These are phyloP conservation scores for Cephus rjabovi DNA, from an alignment of 2,888 invertebrate genomes.

Conservation along the genomic window DNA sequence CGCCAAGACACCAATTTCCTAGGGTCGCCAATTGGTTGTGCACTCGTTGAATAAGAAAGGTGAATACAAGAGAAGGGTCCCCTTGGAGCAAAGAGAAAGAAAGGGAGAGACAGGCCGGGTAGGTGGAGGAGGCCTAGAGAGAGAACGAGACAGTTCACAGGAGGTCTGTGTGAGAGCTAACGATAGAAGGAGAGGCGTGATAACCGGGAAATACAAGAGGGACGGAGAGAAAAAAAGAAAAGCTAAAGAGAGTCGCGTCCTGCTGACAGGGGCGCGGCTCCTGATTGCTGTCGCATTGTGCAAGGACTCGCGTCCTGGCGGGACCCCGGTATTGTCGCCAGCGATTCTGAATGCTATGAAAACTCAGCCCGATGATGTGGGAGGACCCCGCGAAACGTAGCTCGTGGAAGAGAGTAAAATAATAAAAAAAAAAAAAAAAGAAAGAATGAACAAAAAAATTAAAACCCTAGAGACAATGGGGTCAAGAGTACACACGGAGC, in stretches of 20 bases:
- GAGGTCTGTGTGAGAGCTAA: neutral
- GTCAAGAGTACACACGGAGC: constrained; percentile 63
- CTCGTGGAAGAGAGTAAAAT: constrained; percentile 7
- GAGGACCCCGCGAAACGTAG: constrained; percentile 42
- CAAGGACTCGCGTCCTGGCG: constrained; percentile 46
- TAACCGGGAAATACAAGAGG: neutral
- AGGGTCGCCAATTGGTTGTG: neutral
- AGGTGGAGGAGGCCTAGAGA: constrained; percentile 34
- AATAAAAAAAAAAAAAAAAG: neutral
- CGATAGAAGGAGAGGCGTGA: neutral
- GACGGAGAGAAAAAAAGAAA: constrained; percentile 20
- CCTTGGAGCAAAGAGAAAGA: constrained; percentile 12
- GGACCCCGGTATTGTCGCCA: constrained; percentile 49
- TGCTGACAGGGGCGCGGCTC: constrained; percentile 63
- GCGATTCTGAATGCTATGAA: constrained; percentile 37
- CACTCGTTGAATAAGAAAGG: neutral
- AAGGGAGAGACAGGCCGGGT: constrained; percentile 28
- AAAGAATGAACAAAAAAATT: constrained; percentile 46
- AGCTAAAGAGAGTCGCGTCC: constrained; percentile 35
- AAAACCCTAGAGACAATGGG: constrained; percentile 63
- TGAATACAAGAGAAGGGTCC: neutral
- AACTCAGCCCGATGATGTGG: constrained; percentile 46
- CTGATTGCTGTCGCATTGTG: constrained; percentile 66
- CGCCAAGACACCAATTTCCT: neutral
- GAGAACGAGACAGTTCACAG: neutral